A percentile compares a stretch with the other conserved stretches of the same genome.
phyloP scores from a whole-genome alignment of 2,888 invertebrate genomes.

The Drosophila falleni region DNA sequence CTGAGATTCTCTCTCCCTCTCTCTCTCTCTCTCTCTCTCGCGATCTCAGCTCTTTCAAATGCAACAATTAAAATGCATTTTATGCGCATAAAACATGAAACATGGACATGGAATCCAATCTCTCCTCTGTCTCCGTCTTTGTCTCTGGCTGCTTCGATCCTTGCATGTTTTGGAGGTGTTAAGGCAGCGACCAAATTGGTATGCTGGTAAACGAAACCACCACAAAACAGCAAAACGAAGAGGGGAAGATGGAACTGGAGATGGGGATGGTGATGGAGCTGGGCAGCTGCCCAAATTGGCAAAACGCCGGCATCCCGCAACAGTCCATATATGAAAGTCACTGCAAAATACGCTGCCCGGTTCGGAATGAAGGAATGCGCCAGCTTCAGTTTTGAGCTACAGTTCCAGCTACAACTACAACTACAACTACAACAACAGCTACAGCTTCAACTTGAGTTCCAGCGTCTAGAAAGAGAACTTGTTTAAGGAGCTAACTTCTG shows the following conservation, averaged over 20 bases:
- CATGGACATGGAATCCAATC: constrained; percentile 59
- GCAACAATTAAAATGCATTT: constrained; percentile 67
- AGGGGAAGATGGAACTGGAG: background rate
- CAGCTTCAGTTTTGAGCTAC: constrained; percentile 38
- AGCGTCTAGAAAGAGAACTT: constrained; percentile 66
- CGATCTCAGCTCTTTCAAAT: constrained; percentile 39
- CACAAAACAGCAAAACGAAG: constrained; percentile 41
- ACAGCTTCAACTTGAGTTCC: constrained; percentile 24
- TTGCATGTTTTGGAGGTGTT: constrained; percentile 72
- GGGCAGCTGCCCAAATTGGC: constrained; percentile 50
- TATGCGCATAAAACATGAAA: constrained; percentile 69
- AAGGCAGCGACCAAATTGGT: constrained; percentile 72
- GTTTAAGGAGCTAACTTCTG: constrained; percentile 62
- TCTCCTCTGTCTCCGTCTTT: constrained; percentile 16
- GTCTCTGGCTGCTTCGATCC: constrained; percentile 36
- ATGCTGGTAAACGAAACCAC: constrained; percentile 72
- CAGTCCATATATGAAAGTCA: constrained; percentile 77
- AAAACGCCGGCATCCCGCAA: constrained; percentile 62
- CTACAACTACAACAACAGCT: constrained; percentile 24
- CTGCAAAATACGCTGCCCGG: constrained; percentile 54
- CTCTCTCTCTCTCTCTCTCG: background rate
- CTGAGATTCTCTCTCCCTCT: constrained; percentile 4
- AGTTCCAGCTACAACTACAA: constrained; percentile 22
- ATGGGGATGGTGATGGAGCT: background rate
- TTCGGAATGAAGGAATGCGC: constrained; percentile 59